Evolutionary conservation across 2,888 invertebrate genomes (phyloP).

Genomic region (Stratiomys singularior): DNA sequence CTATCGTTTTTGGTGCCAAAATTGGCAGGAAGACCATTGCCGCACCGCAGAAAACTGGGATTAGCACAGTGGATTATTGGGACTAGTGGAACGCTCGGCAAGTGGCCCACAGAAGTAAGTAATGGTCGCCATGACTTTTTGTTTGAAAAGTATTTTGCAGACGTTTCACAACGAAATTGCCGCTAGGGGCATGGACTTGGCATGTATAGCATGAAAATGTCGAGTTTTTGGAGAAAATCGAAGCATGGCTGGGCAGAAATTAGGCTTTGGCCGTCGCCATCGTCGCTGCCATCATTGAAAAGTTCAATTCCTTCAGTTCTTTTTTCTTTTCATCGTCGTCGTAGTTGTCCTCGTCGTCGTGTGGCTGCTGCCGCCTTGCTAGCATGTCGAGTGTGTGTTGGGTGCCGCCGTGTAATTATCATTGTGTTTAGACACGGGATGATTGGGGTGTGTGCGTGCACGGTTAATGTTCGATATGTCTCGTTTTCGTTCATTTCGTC

Average conservation of each 20-base stretch:
- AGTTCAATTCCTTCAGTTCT: constrained; percentile 50
- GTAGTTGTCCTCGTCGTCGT: constrained; percentile 35
- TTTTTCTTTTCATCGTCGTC: constrained; percentile 33
- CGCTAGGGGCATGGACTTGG: neutral
- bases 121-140: constrained; percentile 13
- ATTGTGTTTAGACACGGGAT: constrained; percentile 39
- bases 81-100: constrained; percentile 7
- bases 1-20: neutral
- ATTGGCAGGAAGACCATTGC: neutral
- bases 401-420: constrained; percentile 46
- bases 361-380: neutral
- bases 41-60: constrained; percentile 11
- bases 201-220: constrained; percentile 48
- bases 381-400: constrained; percentile 13
- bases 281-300: constrained; percentile 42
- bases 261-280: constrained; percentile 61
- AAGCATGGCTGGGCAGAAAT: constrained; percentile 62
- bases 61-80: constrained; percentile 38
- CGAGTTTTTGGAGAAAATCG: constrained; percentile 61
- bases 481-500: constrained; percentile 43
- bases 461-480: constrained; percentile 43
- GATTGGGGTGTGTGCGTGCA: constrained; percentile 40
- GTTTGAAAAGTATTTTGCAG: neutral
- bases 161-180: neutral
- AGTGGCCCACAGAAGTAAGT: constrained; percentile 25